These are phyloP conservation scores for Lathronympha strigana DNA, from an alignment of 2,888 invertebrate genomes.

Conservation along the genomic window DNA sequence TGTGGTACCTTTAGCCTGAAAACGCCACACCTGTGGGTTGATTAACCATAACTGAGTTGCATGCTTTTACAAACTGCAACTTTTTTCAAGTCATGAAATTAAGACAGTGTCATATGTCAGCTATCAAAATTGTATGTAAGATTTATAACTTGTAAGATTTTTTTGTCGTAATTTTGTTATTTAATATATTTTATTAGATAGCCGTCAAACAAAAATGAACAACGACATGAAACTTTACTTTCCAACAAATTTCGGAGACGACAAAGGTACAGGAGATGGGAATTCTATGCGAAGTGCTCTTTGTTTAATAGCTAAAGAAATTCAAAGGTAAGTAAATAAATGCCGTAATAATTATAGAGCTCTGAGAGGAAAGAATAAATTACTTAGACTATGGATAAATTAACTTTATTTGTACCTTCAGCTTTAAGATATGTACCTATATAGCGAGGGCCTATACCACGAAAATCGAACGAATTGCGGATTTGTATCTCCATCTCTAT, in stretches of 20 bases:
- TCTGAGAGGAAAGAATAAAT: no score
- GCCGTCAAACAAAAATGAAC: conserved; percentile 8
- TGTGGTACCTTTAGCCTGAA: no score
- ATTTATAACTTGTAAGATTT: not conserved
- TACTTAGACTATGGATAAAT: no score
- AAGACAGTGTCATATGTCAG: not conserved
- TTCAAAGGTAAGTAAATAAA: conserved; percentile 55
- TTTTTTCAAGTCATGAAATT: not conserved
- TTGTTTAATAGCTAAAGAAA: conserved; percentile 61
- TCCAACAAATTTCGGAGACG: conserved; percentile 23
- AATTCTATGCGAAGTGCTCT: conserved; percentile 60
- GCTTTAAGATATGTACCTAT: no score
- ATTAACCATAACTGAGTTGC: no score
- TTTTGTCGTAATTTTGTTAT: not conserved
- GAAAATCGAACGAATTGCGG: no score
- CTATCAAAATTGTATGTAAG: conserved; percentile 10
- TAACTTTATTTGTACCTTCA: no score
- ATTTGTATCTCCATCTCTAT: no score
- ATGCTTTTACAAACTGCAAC: no score
- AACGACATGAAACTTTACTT: conserved; percentile 14
- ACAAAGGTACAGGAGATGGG: conserved; percentile 44
- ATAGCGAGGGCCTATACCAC: no score
- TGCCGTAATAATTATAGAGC: no score
- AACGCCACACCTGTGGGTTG: no score
- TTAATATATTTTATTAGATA: not conserved